Evolutionary conservation across 2,797 vertebrate species (phyloP), one percentile per base, ranked within the genome.

Genomic region (Alfaro cultratus): DNA sequence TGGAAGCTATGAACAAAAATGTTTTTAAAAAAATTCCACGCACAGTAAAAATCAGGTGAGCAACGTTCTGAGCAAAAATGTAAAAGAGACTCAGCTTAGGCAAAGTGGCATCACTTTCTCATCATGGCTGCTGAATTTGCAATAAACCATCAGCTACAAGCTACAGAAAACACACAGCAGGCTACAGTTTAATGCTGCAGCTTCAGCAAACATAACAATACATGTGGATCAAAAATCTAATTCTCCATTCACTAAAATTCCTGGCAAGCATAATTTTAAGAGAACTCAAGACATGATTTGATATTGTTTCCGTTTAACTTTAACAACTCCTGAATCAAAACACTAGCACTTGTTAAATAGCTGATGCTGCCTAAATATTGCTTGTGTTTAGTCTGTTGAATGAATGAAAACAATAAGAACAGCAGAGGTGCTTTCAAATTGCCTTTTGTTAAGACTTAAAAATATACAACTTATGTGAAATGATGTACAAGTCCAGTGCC

Each of bases 1-100:
- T 60, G 47, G 77, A 77, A 62, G 72, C 85, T 84, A 88, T 29
- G 64, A 80, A 73, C 23, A 73, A 78, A 81, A 87, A 78, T 81
- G 79, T 9, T 45, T 85, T 7, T 39, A 90, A 85, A 76, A 36
- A 26, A 68, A 26, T 1, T 23, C 8, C 36, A 41, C 9, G 23
- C 18, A 29, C 26, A 41, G 5, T 77, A 81, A 55, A 18, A 51
- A 51, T 80, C 78, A 76, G 46, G 60, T 62, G 47, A 72, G 85
- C 75, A 85, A 87, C 84, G 21, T 85, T 76, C 43, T 13, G 23
- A 68, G 64, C 64, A 68, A 10, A 68, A 41, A 6, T 68, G 10
- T 39, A 12, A 68, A 67, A 68, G 4, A 39, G 18, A 12, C 64
- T 41, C 31, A 9, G 64, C 64, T 39, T 5, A 26, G 64, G 57